Conservation (phyloP, 1,140 invertebrate genomes). For the Ectropis grisescens region DNA sequence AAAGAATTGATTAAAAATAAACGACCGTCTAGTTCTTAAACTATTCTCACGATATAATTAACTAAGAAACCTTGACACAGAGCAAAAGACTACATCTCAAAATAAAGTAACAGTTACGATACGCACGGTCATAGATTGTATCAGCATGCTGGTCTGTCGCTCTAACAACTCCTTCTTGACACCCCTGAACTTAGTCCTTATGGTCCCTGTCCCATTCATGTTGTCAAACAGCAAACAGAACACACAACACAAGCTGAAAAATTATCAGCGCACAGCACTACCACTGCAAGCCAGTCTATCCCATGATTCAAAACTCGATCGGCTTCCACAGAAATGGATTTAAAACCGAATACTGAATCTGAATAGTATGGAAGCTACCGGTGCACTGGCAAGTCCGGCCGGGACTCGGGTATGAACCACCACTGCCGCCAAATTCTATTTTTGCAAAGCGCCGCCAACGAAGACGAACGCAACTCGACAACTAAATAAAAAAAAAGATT, state of each 20-base stretch:
- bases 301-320: too few relatives aligned
- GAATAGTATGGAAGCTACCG: constrained; percentile 29
- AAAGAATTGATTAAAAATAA: too few relatives aligned
- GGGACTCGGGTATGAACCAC: constrained; percentile 48
- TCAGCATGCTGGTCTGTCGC: constrained; percentile 76
- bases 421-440: constrained; percentile 66
- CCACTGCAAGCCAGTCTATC: too few relatives aligned
- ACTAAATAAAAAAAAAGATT: constrained; percentile 38
- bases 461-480: constrained; percentile 44
- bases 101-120: constrained; percentile 1
- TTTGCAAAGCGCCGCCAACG: constrained; percentile 62
- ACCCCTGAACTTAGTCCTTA: constrained; percentile 78
- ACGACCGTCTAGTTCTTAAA: too few relatives aligned
- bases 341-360: neutral
- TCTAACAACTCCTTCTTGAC: constrained; percentile 82
- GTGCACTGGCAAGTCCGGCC: constrained; percentile 48
- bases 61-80: too few relatives aligned
- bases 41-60: too few relatives aligned
- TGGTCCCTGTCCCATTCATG: constrained; percentile 56
- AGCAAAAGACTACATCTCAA: too few relatives aligned
- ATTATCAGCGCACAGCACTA: too few relatives aligned
- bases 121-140: constrained; percentile 84
- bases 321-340: too few relatives aligned
- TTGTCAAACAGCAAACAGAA: constrained; percentile 9
- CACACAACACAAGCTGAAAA: constrained; percentile 10